Conservation (phyloP, 2,113 vertebrate genomes). For the Thalassarche chlororhynchos region DNA sequence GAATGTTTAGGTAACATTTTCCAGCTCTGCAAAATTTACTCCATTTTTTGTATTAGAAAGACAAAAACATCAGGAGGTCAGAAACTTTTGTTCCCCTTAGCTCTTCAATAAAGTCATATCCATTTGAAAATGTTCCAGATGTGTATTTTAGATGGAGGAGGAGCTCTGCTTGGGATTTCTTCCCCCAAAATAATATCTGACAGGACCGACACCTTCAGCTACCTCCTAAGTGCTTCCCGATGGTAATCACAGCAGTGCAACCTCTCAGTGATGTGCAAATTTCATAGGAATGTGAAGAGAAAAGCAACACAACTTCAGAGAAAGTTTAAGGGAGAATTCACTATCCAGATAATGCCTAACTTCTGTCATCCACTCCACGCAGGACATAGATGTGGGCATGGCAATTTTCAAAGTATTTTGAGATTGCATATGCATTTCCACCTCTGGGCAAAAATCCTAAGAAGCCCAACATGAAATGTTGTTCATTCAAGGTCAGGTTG, state of each 20-base stretch:
- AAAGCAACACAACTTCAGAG: not conserved
- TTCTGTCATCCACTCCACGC: not conserved
- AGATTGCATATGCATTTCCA: not conserved
- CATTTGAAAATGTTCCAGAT: not conserved
- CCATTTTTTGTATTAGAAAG: not conserved
- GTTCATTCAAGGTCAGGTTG: too few species aligned
- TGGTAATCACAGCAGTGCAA: not conserved
- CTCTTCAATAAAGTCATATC: not conserved
- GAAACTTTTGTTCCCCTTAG: not conserved
- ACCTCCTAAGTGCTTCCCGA: not conserved
- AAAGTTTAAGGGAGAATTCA: not conserved
- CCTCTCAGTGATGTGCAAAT: not conserved
- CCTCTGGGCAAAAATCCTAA: not conserved
- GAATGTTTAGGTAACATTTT: not conserved
- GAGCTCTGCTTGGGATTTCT: not conserved
- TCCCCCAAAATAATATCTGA: not conserved
- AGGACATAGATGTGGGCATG: not conserved
- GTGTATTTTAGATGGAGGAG: not conserved
- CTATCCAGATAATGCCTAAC: not conserved
- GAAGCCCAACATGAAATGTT: not conserved
- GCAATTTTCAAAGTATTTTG: not conserved
- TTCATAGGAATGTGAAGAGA: not conserved
- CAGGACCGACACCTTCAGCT: not conserved
- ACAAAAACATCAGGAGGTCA: not conserved
- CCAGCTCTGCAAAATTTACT: not conserved